Conservation (phyloP, 64 coral and sea anemone genomes). For the Montipora foliosa region DNA sequence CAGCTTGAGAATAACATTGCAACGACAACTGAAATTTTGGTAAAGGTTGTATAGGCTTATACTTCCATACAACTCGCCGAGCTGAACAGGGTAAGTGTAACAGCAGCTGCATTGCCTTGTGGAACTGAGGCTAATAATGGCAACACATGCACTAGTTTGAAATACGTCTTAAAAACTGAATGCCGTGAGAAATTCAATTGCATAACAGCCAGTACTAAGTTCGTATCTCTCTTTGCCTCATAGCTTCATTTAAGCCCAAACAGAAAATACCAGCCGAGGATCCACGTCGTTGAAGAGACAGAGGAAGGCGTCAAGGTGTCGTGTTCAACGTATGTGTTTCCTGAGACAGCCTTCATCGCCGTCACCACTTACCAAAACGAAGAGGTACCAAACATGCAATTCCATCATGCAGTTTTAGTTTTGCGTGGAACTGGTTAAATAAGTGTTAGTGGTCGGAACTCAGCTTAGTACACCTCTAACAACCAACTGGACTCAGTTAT, state of each 20-base stretch:
- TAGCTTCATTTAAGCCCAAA: slow-evolving; percentile 93
- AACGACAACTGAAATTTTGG: neutral
- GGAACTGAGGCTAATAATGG: too few relatives aligned
- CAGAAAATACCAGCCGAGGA: slow-evolving; percentile 91
- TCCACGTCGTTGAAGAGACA: slow-evolving; percentile 89
- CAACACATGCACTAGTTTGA: neutral
- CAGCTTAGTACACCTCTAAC: too few relatives aligned
- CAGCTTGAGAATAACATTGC: neutral
- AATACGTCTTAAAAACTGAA: neutral
- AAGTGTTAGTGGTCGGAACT: too few relatives aligned
- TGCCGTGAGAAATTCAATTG: neutral
- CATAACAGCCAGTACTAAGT: neutral
- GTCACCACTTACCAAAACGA: slow-evolving; percentile 96
- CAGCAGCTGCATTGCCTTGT: too few relatives aligned
- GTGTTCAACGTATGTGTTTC: slow-evolving; percentile 88
- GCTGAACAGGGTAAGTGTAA: too few relatives aligned
- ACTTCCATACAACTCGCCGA: too few relatives aligned
- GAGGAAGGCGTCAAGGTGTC: slow-evolving; percentile 86
- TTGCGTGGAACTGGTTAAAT: neutral
- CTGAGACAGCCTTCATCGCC: slow-evolving; percentile 93
- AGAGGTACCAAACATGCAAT: slow-evolving; percentile 59
- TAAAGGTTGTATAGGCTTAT: too few relatives aligned
- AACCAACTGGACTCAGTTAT: too few relatives aligned
- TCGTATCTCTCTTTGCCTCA: neutral
- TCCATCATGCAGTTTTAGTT: neutral